Percentiles rank a stretch among this genome's conserved stretches.
These are phyloP conservation scores for Mylabris phalerata DNA, from an alignment of 1,140 invertebrate species.

Conservation along the genomic window DNA sequence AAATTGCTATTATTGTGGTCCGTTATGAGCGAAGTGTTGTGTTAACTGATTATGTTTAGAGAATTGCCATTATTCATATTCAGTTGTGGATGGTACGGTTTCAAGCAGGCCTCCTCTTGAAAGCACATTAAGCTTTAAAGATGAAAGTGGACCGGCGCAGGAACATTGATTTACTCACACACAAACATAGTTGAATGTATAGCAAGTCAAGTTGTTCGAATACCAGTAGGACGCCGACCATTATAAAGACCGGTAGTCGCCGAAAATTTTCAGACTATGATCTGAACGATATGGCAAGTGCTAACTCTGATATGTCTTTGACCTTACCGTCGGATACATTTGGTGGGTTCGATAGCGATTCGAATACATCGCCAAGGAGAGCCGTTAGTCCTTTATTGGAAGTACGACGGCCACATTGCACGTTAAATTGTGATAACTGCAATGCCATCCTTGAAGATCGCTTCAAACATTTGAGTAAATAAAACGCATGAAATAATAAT, in stretches of 20 bases:
- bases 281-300: slow-evolving; percentile 16
- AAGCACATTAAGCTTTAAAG: slow-evolving; percentile 7
- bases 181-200: not conserved
- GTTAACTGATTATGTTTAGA: not conserved
- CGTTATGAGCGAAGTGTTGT: too few relatives aligned
- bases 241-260: slow-evolving; percentile 6
- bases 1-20: too few relatives aligned
- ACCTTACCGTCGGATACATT: slow-evolving; percentile 41
- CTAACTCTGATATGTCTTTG: slow-evolving; percentile 42
- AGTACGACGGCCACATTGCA: slow-evolving; percentile 62
- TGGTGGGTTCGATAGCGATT: slow-evolving; percentile 36
- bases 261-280: slow-evolving; percentile 10
- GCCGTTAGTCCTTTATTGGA: slow-evolving; percentile 62
- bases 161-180: slow-evolving; percentile 31
- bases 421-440: slow-evolving; percentile 64
- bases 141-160: slow-evolving; percentile 23
- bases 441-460: slow-evolving; percentile 59
- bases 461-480: slow-evolving; percentile 55
- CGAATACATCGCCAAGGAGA: slow-evolving; percentile 51
- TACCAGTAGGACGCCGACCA: slow-evolving; percentile 13
- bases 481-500: not conserved
- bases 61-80: not conserved
- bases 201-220: slow-evolving; percentile 7
- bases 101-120: not conserved
- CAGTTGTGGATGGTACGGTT: not conserved